A percentile compares a stretch with the other conserved stretches of the same genome.
Conservation (phyloP, 1,140 invertebrate species). For the Cataglyphis hispanica region DNA sequence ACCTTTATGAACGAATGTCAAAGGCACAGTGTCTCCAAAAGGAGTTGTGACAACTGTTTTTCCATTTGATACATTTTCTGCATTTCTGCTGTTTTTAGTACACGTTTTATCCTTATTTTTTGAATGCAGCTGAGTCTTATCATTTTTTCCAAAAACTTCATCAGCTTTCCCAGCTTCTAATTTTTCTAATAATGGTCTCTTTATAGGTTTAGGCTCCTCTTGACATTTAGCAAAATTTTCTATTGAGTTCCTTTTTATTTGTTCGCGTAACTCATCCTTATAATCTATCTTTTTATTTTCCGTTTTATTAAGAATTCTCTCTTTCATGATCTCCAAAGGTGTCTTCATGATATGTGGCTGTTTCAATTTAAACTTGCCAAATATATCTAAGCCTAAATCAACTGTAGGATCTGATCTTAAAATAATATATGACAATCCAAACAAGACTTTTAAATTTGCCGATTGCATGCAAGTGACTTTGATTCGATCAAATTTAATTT, state of each 20-base stretch:
- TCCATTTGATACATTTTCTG: conserved; percentile 11
- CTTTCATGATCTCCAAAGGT: conserved; percentile 77
- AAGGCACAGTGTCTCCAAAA: conserved; percentile 76
- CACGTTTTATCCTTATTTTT: background rate
- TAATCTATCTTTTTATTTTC: conserved; percentile 74
- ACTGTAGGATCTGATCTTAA: conserved; percentile 81
- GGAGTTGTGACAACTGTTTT: conserved; percentile 68
- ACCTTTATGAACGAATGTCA: background rate
- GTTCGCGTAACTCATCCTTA: conserved; percentile 76
- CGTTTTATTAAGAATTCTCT: conserved; percentile 77
- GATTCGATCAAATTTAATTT: conserved; percentile 82
- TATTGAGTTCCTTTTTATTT: conserved; percentile 74
- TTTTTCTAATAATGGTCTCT: conserved; percentile 79
- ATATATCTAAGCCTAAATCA: conserved; percentile 81
- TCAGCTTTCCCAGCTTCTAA: conserved; percentile 78
- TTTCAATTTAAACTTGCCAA: conserved; percentile 84
- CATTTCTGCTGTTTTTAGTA: background rate
- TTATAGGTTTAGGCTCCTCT: conserved; percentile 71
- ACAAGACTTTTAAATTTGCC: conserved; percentile 82
- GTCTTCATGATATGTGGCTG: conserved; percentile 63
- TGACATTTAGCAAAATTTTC: conserved; percentile 79
- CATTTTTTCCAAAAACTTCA: conserved; percentile 73
- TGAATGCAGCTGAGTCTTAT: background rate
- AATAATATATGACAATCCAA: conserved; percentile 81
- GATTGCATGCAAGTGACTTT: conserved; percentile 85